Evolutionary conservation across 1,140 invertebrate species (phyloP), one percentile per base, ranked within the genome.

Genomic region (Metopolophium dirhodum): DNA sequence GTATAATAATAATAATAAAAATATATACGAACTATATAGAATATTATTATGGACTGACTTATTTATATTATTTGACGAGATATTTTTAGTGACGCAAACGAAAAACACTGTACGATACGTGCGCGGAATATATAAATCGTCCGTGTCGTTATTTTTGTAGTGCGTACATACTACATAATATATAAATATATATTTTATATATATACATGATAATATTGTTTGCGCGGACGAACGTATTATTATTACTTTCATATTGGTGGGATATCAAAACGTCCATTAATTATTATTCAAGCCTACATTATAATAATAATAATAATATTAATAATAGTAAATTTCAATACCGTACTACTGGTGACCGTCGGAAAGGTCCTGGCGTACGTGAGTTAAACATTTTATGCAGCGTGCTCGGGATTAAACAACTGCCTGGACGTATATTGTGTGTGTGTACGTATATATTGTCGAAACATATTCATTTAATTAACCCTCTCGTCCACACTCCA

Each of bases 391-490:
- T 77, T 77, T 77, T 18, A 20, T 49, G 45, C 18, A 7, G 86
- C 83, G 45, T 41, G 41, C 30, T 14, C 86, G 47, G 45, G 83
- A 85, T 85, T 45, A 85, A 45, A 85, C 37, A 26, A 85, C 23
- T 3, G 83, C 8, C 2, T 18, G 61, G n/a, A 77, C 61, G 6
- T 68, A 68, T 68, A 57, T 61, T 7, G 26, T 30, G 26, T 61
- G 26, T 37, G 20, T 37, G 35, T 85, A 26, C 2, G 35, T 41
- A 41, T 68, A 68, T n/a, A 85, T 26, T 49, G 30, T 87, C 47
- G 45, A 87, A 87, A 87, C 45, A 30, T 87, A 87, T 87, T 87
- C 18, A n/a, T 87, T 87, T 87, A 87, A 87, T 87, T 22, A 87
- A 51, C 86, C 51, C 8, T 87, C 14, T 18, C 45, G 0, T 47